These are phyloP conservation scores for Bombus waltoni DNA, from an alignment of 1,140 invertebrate genomes.

Conservation along the genomic window DNA sequence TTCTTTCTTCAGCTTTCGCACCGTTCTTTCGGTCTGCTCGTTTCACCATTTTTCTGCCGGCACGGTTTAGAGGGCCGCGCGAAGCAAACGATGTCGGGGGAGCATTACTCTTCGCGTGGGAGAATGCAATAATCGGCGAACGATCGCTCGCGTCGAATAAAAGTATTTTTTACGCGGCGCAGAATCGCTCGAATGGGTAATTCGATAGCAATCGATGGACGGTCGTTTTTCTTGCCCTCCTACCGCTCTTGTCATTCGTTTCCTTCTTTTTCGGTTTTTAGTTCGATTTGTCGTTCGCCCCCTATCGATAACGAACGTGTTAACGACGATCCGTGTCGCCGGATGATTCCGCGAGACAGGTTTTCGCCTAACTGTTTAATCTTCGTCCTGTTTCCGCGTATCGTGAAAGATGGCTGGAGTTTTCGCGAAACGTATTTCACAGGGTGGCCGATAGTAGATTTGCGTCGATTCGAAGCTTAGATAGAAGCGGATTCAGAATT, in stretches of 20 bases:
- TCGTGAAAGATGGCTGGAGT: background rate
- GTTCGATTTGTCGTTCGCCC: background rate
- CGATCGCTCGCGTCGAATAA: constrained; percentile 29
- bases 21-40: constrained; percentile 20
- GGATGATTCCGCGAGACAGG: background rate
- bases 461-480: background rate
- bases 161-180: constrained; percentile 41
- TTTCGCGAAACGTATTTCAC: background rate
- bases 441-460: background rate
- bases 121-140: constrained; percentile 61
- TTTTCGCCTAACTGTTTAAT: background rate
- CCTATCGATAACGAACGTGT: constrained; percentile 11
- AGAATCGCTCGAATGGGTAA: constrained; percentile 44
- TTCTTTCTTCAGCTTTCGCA: background rate
- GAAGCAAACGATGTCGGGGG: constrained; percentile 59
- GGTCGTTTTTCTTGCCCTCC: constrained; percentile 29
- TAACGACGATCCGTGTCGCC: background rate
- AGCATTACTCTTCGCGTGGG: constrained; percentile 62
- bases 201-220: constrained; percentile 50
- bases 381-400: background rate
- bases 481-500: background rate
- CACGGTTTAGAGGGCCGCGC: constrained; percentile 58
- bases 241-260: constrained; percentile 5
- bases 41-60: constrained; percentile 59
- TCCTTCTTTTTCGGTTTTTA: background rate